Evolutionary conservation across 2,888 invertebrate species (phyloP).

Genomic region (Candidula unifasciata): DNA sequence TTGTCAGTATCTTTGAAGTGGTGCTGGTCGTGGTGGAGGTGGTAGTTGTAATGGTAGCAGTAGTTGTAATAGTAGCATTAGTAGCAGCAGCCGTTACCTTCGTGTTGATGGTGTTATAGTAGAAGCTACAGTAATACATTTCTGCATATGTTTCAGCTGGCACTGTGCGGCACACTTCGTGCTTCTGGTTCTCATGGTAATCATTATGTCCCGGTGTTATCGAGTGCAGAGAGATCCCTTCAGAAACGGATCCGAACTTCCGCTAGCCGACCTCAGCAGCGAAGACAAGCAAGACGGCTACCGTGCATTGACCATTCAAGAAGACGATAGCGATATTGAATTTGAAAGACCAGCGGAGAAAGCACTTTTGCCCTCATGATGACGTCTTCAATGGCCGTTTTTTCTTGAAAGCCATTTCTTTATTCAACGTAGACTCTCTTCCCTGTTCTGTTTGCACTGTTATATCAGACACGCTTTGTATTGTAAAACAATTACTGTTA

Average conservation of each 20-base stretch:
- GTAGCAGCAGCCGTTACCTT: no score
- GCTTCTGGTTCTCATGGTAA: constrained; percentile 67
- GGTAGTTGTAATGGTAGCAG: no score
- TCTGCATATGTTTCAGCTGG: constrained; percentile 20
- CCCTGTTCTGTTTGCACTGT: no score
- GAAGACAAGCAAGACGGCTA: constrained; percentile 24
- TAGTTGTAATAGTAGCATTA: no score
- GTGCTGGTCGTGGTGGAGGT: no score
- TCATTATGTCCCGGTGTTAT: constrained; percentile 61
- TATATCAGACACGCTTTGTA: no score
- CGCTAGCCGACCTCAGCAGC: not conserved
- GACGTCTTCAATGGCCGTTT: not conserved
- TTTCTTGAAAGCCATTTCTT: not conserved
- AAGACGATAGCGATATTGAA: constrained; percentile 53
- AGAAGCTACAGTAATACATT: no score
- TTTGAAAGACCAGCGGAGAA: constrained; percentile 40
- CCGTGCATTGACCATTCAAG: not conserved
- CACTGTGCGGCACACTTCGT: constrained; percentile 58
- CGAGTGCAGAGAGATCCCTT: not conserved
- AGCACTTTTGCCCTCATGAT: constrained; percentile 2
- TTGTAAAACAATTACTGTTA: no score
- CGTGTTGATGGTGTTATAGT: no score
- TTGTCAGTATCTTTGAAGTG: no score
- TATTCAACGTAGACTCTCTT: not conserved
- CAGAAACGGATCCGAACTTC: constrained; percentile 11